Conservation (phyloP, 1,140 invertebrate genomes). For the Calephelis virginiensis region DNA sequence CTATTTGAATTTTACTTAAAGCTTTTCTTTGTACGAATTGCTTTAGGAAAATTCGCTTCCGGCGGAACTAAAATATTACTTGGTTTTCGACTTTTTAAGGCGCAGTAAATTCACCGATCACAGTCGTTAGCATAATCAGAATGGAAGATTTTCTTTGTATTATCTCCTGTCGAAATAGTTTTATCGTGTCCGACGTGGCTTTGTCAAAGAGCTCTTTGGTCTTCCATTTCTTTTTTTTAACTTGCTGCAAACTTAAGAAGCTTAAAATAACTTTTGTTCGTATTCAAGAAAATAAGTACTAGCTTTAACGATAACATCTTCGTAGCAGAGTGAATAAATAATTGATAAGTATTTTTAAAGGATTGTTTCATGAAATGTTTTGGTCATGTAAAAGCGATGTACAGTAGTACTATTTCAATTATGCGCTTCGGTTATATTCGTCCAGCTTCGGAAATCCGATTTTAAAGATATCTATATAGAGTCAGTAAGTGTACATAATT, state of each 20-base stretch:
- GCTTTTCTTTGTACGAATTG: neutral
- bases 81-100: conserved; percentile 6
- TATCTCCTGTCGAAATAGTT: conserved; percentile 24
- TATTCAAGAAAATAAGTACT: neutral
- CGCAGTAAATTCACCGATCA: conserved; percentile 18
- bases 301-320: neutral
- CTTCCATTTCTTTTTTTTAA: conserved; percentile 33
- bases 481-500: too few species aligned
- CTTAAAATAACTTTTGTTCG: neutral
- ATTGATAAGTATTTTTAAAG: too few species aligned
- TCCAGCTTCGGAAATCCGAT: too few species aligned
- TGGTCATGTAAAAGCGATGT: too few species aligned
- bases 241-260: conserved; percentile 16
- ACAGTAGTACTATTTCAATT: too few species aligned
- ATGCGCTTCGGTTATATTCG: too few species aligned
- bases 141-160: conserved; percentile 15
- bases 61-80: conserved; percentile 12
- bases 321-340: too few species aligned
- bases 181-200: conserved; percentile 24
- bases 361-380: too few species aligned
- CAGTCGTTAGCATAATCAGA: conserved; percentile 17
- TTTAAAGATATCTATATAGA: too few species aligned
- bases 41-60: conserved; percentile 7
- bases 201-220: conserved; percentile 35
- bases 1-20: conserved; percentile 4